Percentiles rank a stretch among this genome's conserved stretches.
Evolutionary conservation across 2,113 vertebrate species (phyloP).

Genomic region (Zosterops lateralis): DNA sequence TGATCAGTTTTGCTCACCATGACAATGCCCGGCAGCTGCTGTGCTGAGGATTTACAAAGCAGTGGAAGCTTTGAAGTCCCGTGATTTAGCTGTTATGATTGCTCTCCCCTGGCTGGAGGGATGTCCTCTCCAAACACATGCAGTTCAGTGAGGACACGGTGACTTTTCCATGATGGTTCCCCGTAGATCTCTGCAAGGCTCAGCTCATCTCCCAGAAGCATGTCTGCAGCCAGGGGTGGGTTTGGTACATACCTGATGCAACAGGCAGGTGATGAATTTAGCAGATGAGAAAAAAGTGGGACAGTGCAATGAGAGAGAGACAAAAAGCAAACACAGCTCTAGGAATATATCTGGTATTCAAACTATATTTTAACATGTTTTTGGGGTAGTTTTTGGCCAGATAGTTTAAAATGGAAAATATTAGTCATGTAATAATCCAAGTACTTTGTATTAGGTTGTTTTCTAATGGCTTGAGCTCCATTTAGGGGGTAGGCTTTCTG

Average conservation of each 20-base stretch:
- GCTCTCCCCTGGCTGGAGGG: background rate
- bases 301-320: background rate
- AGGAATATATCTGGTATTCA: background rate
- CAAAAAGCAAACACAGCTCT: background rate
- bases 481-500: background rate
- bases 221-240: accelerated
- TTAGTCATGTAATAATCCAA: background rate
- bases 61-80: background rate
- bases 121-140: background rate
- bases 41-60: background rate
- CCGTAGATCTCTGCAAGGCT: background rate
- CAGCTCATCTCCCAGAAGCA: background rate
- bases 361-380: background rate
- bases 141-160: accelerated
- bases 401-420: background rate
- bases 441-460: background rate
- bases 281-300: background rate
- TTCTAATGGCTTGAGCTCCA: background rate
- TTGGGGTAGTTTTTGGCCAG: background rate
- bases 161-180: background rate
- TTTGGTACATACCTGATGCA: background rate
- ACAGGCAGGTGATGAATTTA: background rate
- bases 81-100: background rate
- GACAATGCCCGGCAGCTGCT: conserved; percentile 5
- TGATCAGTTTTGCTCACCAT: conserved; percentile 10